These are phyloP conservation scores for Seira ritae DNA, from an alignment of 2,888 invertebrate genomes.

Conservation along the genomic window DNA sequence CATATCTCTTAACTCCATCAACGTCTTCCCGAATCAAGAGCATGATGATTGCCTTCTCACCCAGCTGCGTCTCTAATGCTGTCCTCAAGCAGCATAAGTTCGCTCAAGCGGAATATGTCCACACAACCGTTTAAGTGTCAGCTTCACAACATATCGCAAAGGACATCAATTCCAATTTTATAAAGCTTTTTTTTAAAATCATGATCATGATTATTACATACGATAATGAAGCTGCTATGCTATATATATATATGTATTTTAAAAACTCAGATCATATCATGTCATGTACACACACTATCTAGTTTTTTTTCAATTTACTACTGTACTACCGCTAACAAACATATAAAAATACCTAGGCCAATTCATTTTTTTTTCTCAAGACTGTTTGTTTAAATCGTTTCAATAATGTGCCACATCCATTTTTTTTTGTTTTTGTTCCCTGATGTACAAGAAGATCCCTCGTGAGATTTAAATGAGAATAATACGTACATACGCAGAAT, in stretches of 20 bases:
- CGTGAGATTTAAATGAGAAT: neutral
- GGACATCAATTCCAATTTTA: slow-evolving; percentile 9
- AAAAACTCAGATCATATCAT: neutral
- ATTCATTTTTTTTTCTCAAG: slow-evolving; percentile 49
- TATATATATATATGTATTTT: neutral
- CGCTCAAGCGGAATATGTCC: slow-evolving; percentile 51
- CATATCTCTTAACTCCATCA: slow-evolving; percentile 70
- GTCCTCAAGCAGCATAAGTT: slow-evolving; percentile 70
- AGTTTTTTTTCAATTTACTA: neutral
- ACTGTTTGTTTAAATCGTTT: slow-evolving; percentile 30
- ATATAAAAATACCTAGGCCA: slow-evolving; percentile 25
- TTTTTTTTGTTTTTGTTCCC: slow-evolving; percentile 13
- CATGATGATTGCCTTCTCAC: slow-evolving; percentile 72
- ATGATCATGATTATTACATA: too few relatives aligned
- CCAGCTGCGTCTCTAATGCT: slow-evolving; percentile 69
- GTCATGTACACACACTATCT: neutral
- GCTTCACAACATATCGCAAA: neutral
- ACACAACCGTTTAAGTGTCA: slow-evolving; percentile 52
- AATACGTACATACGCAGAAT: too few relatives aligned
- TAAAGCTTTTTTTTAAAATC: neutral
- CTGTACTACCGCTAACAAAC: neutral
- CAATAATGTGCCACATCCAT: slow-evolving; percentile 46
- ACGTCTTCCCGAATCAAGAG: slow-evolving; percentile 71
- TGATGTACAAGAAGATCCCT: neutral
- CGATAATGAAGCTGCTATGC: too few relatives aligned